Evolutionary conservation across 1,140 invertebrate species (phyloP), one percentile per base, ranked within the genome.

Genomic region (Hyphantria cunea): DNA sequence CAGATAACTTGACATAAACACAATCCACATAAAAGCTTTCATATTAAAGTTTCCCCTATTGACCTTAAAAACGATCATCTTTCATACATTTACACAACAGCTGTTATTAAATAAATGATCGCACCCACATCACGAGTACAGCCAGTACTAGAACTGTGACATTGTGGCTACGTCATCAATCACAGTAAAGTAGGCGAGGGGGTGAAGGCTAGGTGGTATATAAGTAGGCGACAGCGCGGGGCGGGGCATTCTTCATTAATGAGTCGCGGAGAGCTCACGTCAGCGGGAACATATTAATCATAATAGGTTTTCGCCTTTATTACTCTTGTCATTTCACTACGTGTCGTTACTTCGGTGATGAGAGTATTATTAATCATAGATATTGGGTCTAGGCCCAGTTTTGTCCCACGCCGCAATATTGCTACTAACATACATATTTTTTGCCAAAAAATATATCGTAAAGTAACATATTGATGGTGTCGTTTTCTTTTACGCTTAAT

Each of bases 141-240:
- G 61, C 54, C 42, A 41, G 64, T 62, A 71, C 69, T 68, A 74
- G 66, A 74, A 49, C 66, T 49, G 61, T 80, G 78, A 86, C 70
- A 68, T 66, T 47, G 72, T 61, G 65, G 66, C 66, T 68, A 68
- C 75, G 77, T 82, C 83, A 86, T 86, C 83, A 86, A 86, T 86
- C 83, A 86, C 75, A 25, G 17, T 25, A 25, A 5, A 25, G 17
- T 25, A 25, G 17, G 17, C 17, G 17, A 25, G 48, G 48, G 33
- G 58, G 61, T 70, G 54, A n/a, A 33, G 52, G 45, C 65, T 61
- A 65, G 48, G 64, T 32, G 59, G 63, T 76, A 71, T 71, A 73
- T 73, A 75, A 74, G 62, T 58, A 49, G 41, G 50, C 53, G 64
- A 68, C 71, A 56, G 61, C 44, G 54, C 42, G 12, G 12, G 9